phyloP scores from a whole-genome alignment of 1,140 invertebrate species.

The Zaprionus tsacasi region DNA sequence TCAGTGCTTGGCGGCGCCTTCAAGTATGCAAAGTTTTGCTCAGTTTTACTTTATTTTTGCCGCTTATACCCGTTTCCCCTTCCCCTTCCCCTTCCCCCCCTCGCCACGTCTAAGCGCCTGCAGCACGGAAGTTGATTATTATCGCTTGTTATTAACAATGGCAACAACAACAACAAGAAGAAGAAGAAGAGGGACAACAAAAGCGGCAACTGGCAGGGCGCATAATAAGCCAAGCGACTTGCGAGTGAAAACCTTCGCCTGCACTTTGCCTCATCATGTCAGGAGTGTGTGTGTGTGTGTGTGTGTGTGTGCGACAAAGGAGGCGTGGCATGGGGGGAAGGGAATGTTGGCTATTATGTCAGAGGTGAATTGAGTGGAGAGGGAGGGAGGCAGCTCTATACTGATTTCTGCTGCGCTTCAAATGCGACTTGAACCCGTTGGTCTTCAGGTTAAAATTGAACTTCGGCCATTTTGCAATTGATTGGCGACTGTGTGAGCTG shows the following conservation, averaged over 20 bases:
- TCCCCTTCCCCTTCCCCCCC: not conserved
- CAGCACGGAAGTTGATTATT: slow-evolving; percentile 82
- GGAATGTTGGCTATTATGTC: slow-evolving; percentile 62
- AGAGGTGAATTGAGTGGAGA: not conserved
- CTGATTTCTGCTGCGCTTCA: slow-evolving; percentile 32
- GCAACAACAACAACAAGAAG: slow-evolving; percentile 66
- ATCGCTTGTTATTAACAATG: slow-evolving; percentile 82
- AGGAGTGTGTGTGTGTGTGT: not conserved
- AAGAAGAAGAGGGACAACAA: slow-evolving; percentile 63
- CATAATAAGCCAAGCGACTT: slow-evolving; percentile 38
- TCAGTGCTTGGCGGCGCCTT: slow-evolving; percentile 49
- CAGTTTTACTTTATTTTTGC: slow-evolving; percentile 29
- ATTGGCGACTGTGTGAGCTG: slow-evolving; percentile 32
- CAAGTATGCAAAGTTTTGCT: slow-evolving; percentile 64
- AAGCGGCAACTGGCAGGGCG: slow-evolving; percentile 22
- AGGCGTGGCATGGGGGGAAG: not conserved
- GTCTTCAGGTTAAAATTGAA: slow-evolving; percentile 44
- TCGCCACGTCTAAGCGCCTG: slow-evolving; percentile 47
- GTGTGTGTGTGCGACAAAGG: not conserved
- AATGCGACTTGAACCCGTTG: slow-evolving; percentile 9
- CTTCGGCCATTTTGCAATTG: slow-evolving; percentile 52
- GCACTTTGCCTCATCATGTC: slow-evolving; percentile 45
- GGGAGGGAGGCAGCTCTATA: slow-evolving; percentile 17
- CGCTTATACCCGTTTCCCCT: not conserved
- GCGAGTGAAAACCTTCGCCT: slow-evolving; percentile 7